Evolutionary conservation across 2,113 vertebrate species (phyloP), one percentile per base, ranked within the genome.

Genomic region (Perca fluviatilis): DNA sequence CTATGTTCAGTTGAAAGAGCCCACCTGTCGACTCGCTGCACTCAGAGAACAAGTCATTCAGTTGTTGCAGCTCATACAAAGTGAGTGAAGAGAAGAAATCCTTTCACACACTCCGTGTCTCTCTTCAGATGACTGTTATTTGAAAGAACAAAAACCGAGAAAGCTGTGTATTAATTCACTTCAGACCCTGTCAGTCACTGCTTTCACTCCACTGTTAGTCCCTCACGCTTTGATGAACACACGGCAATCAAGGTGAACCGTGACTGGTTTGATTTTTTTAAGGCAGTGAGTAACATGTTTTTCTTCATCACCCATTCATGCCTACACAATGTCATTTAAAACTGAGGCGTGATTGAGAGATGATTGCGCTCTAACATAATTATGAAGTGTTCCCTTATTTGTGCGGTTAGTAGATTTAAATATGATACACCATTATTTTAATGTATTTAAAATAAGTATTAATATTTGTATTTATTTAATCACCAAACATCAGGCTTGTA

Each of bases 201-300:
- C 81, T 82, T 89, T 87, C 94, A 92, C 90, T 93, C 92, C 94
- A 94, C 36, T 95, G 95, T 96, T 94, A 94, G 90, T 73, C 74
- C 60, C 77, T 84, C 77, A 60, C 65, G 33, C 57, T 78, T 80
- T 77, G 79, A 86, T 80, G 69, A 88, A 36, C n/a, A 27, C 65
- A 18, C 25, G 0, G 36, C 69, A 76, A 76, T 87, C 85, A 89
- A 90, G 89, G 88, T 88, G 79, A 91, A 83, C 46, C 82, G 60
- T 77, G 83, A 88, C 88, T 78, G 82, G 72, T 66, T 23, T 68
- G 47, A 73, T 79, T 74, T 61, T 70, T 61, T 40, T 66, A 80
- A 83, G 27, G 53, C 62, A 62, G 63, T 30, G 54, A 75, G 47
- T 63, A 78, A 64, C 78, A 66, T 77, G 57, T 82, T 77, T 86